Conservation (phyloP, 37 sponge, comb jelly and placozoan genomes). For the Beroe ovata region DNA sequence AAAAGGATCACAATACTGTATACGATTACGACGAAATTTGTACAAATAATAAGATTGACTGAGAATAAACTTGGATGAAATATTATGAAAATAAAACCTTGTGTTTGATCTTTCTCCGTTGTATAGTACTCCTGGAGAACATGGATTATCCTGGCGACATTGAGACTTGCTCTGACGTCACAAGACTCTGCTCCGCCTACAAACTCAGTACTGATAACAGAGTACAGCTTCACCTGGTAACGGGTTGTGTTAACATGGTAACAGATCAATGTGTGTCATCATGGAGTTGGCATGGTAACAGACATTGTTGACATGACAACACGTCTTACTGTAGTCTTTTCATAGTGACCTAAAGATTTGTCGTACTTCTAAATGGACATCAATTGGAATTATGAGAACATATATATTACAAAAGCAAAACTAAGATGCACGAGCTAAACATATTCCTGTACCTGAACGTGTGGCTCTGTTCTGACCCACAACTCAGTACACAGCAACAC, state of each 20-base stretch:
- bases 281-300: neutral
- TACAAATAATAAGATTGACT: too few relatives aligned
- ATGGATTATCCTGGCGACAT: conserved; percentile 22
- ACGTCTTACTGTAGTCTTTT: too few relatives aligned
- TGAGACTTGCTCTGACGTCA: conserved; percentile 47
- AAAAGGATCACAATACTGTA: too few relatives aligned
- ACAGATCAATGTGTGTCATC: too few relatives aligned
- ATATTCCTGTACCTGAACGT: conserved; percentile 58
- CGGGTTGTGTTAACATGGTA: neutral
- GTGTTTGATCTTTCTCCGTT: neutral
- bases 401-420: too few relatives aligned
- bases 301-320: too few relatives aligned
- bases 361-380: too few relatives aligned
- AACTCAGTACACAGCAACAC: conserved; percentile 31
- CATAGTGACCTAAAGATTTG: too few relatives aligned
- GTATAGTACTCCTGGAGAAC: conserved; percentile 12
- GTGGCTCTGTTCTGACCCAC: conserved; percentile 13
- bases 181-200: conserved; percentile 24
- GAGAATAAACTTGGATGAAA: too few relatives aligned
- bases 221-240: conserved; percentile 60
- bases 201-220: conserved; percentile 34
- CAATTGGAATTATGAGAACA: too few relatives aligned
- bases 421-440: too few relatives aligned
- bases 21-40: too few relatives aligned
- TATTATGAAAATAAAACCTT: neutral